These are phyloP conservation scores for Trichopoda pennipes DNA, from an alignment of 2,888 invertebrate genomes.

Conservation along the genomic window DNA sequence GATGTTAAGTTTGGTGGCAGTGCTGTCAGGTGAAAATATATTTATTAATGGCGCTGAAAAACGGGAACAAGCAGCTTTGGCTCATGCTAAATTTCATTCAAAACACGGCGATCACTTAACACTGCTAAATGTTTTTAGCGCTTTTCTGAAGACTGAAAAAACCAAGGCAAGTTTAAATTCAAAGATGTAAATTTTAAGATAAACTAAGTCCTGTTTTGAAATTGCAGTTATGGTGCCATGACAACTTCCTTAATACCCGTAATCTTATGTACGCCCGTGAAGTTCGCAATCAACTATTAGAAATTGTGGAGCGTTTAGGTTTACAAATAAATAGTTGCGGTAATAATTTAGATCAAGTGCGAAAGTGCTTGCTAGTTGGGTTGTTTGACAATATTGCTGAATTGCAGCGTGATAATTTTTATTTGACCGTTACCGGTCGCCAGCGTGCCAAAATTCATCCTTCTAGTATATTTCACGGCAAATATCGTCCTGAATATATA, in stretches of 20 bases:
- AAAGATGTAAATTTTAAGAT: background rate
- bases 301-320: slow-evolving; percentile 85
- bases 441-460: slow-evolving; percentile 92
- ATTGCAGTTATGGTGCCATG: slow-evolving; percentile 89
- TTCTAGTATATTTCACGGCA: slow-evolving; percentile 85
- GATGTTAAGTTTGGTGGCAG: slow-evolving; percentile 91
- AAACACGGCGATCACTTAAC: slow-evolving; percentile 96
- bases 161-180: slow-evolving; percentile 82
- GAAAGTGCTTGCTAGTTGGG: slow-evolving; percentile 91
- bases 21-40: slow-evolving; percentile 93
- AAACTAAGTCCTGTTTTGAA: slow-evolving; percentile 30
- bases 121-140: slow-evolving; percentile 92
- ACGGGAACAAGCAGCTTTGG: slow-evolving; percentile 88
- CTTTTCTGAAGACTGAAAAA: slow-evolving; percentile 87
- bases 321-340: slow-evolving; percentile 86
- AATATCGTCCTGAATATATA: slow-evolving; percentile 86
- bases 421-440: slow-evolving; percentile 84
- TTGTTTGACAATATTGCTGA: slow-evolving; percentile 94
- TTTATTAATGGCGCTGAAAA: slow-evolving; percentile 86
- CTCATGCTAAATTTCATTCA: slow-evolving; percentile 90
- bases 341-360: slow-evolving; percentile 84
- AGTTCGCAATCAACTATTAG: slow-evolving; percentile 89
- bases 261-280: slow-evolving; percentile 91
- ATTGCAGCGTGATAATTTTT: slow-evolving; percentile 87
- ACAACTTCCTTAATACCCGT: slow-evolving; percentile 91